A percentile compares a stretch with the other conserved stretches of the same genome.
Conservation (phyloP, 1,140 invertebrate species). For the Ips nitidus region DNA sequence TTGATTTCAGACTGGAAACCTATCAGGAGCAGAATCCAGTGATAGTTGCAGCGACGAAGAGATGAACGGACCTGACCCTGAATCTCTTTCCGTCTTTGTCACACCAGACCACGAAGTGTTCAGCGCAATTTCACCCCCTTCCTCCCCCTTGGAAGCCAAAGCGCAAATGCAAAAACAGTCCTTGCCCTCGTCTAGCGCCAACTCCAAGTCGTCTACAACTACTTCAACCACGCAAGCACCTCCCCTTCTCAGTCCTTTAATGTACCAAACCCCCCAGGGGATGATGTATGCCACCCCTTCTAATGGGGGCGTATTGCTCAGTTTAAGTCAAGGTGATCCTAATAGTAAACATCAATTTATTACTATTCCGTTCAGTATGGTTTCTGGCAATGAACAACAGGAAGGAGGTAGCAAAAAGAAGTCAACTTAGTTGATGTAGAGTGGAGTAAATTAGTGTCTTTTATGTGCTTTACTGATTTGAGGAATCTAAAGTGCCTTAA, state of each 20-base stretch:
- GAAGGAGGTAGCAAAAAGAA: constrained; percentile 48
- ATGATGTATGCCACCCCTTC: constrained; percentile 52
- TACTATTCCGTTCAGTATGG: constrained; percentile 62
- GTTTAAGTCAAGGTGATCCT: constrained; percentile 45
- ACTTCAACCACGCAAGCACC: constrained; percentile 26
- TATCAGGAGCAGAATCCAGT: constrained; percentile 48
- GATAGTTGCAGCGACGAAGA: constrained; percentile 49
- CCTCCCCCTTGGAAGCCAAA: constrained; percentile 24
- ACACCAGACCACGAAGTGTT: constrained; percentile 37
- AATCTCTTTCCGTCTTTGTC: constrained; percentile 36
- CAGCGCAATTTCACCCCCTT: constrained; percentile 35
- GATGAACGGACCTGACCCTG: constrained; percentile 41
- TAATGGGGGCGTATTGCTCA: constrained; percentile 50
- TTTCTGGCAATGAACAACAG: constrained; percentile 53
- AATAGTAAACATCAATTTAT: constrained; percentile 59
- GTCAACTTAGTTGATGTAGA: neutral
- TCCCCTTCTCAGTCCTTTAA: constrained; percentile 43
- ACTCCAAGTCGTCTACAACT: constrained; percentile 19
- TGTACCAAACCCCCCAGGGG: constrained; percentile 52
- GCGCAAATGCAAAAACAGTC: constrained; percentile 19
- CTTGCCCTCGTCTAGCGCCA: constrained; percentile 23
- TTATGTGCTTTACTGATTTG: too few relatives aligned
- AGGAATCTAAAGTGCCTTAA: too few relatives aligned
- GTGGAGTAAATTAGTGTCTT: too few relatives aligned
- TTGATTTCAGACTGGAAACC: constrained; percentile 49